Conservation (phyloP, 2,888 invertebrate species). For the Eristalis arbustorum region DNA sequence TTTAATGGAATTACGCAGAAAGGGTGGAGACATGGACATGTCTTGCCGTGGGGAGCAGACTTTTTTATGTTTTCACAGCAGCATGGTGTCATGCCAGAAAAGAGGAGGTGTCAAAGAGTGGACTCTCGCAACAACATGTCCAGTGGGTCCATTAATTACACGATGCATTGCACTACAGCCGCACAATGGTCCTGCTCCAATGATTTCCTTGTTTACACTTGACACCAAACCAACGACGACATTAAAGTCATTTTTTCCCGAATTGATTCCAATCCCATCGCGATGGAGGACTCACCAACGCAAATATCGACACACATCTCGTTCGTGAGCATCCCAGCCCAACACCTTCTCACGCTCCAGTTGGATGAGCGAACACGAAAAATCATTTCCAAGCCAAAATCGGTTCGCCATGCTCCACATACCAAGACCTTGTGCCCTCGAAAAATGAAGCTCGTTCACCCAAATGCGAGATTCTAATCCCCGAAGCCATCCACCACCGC, state of each 20-base stretch:
- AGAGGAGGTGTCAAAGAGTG: too few species aligned
- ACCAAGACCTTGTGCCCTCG: neutral
- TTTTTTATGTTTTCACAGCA: neutral
- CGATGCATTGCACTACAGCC: too few species aligned
- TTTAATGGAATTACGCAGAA: neutral
- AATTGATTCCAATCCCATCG: too few species aligned
- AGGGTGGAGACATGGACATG: neutral
- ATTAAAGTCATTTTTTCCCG: too few species aligned
- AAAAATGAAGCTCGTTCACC: neutral
- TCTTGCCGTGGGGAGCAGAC: neutral
- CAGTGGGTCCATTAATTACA: too few species aligned
- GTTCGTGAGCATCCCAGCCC: neutral
- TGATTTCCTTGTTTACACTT: too few species aligned
- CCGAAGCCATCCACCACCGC: constrained; percentile 35
- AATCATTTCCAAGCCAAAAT: neutral
- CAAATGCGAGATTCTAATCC: constrained; percentile 53
- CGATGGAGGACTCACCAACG: too few species aligned
- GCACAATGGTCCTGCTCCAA: too few species aligned
- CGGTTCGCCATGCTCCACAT: neutral
- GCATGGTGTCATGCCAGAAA: too few species aligned
- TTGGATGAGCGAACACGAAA: neutral
- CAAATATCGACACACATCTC: too few species aligned
- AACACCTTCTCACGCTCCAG: neutral
- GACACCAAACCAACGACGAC: too few species aligned
- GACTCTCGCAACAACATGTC: too few species aligned